Percentiles rank a stretch among this genome's conserved stretches.
phyloP scores from a whole-genome alignment of 1,140 invertebrate species.

The Papilio aristodemus region DNA sequence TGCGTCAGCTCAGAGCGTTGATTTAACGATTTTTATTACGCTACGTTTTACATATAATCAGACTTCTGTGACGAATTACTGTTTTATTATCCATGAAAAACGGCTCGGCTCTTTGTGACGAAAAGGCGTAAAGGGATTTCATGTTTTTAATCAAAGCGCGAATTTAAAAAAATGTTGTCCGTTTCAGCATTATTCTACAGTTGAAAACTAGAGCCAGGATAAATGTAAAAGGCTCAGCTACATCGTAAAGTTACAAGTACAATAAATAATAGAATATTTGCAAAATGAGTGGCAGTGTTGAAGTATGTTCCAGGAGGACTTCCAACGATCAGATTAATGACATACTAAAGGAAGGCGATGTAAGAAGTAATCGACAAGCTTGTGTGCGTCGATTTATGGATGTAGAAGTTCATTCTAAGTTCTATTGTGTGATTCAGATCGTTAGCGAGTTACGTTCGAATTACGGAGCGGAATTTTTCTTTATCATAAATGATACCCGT shows the following conservation, averaged over 20 bases:
- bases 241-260: background rate
- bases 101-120: slow-evolving; percentile 29
- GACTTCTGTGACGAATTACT: slow-evolving; percentile 50
- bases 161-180: slow-evolving; percentile 6
- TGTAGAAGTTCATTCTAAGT: too few species aligned
- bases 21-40: slow-evolving; percentile 60
- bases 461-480: too few species aligned
- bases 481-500: too few species aligned
- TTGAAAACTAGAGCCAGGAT: background rate
- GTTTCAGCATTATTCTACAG: background rate
- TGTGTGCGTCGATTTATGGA: too few species aligned
- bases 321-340: too few species aligned
- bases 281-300: too few species aligned
- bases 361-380: too few species aligned
- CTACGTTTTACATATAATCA: slow-evolving; percentile 68
- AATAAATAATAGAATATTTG: too few species aligned
- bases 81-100: slow-evolving; percentile 56
- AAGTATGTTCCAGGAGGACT: too few species aligned
- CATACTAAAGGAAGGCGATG: too few species aligned
- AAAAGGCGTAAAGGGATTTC: slow-evolving; percentile 25
- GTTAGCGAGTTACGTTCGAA: too few species aligned
- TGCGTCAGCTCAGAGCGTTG: slow-evolving; percentile 44
- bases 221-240: background rate
- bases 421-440: too few species aligned
- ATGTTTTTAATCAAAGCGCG: slow-evolving; percentile 18